Evolutionary conservation across 2,888 invertebrate species (phyloP).

Genomic region (Caenorhabditis imperialis): DNA sequence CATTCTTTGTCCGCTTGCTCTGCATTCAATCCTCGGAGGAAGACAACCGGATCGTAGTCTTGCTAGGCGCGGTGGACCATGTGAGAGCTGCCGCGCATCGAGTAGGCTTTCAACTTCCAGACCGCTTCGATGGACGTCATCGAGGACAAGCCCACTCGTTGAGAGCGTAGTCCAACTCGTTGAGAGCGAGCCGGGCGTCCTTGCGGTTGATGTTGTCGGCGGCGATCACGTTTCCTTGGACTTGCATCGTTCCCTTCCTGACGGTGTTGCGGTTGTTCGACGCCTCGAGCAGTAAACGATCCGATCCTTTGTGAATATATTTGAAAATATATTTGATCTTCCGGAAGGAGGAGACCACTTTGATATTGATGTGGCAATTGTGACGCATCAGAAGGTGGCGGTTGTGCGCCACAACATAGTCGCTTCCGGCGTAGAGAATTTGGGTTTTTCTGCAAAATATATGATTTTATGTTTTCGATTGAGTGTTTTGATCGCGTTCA

Average conservation of each 20-base stretch:
- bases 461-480: no score
- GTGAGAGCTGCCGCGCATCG: constrained; percentile 29
- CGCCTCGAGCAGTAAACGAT: constrained; percentile 21
- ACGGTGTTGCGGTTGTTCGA: no score
- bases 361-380: constrained; percentile 21
- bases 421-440: constrained; percentile 7
- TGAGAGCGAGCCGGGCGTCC: no score
- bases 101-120: constrained; percentile 12
- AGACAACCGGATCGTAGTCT: constrained; percentile 13
- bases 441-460: no score
- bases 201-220: no score
- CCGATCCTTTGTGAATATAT: constrained; percentile 32
- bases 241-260: no score
- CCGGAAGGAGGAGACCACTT: constrained; percentile 9
- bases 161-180: no score
- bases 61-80: constrained; percentile 11
- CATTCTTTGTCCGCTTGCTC: background rate
- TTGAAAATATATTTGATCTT: constrained; percentile 38
- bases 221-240: no score
- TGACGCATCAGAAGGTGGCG: background rate
- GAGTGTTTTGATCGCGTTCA: no score
- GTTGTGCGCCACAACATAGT: constrained; percentile 28
- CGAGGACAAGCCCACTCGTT: no score
- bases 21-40: constrained; percentile 6
- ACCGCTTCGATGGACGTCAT: no score